Evolutionary conservation across 2,888 invertebrate species (phyloP).

Genomic region (Apotomis turbidana): DNA sequence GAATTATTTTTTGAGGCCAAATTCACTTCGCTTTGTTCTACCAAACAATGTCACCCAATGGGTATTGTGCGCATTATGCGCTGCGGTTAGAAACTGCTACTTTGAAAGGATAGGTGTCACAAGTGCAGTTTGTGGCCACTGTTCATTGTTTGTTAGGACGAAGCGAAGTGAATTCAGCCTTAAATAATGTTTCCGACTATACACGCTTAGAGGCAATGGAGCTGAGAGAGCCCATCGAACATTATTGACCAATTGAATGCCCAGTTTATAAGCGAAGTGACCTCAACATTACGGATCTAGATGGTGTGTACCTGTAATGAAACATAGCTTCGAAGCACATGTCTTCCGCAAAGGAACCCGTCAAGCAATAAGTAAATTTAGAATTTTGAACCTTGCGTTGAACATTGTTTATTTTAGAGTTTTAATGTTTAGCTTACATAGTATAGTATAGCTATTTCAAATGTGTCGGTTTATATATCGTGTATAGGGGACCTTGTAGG

Average conservation of each 20-base stretch:
- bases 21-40: no score
- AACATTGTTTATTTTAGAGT: constrained; percentile 55
- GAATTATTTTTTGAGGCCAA: no score
- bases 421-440: constrained; percentile 59
- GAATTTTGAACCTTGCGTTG: constrained; percentile 52
- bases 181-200: no score
- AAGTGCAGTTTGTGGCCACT: no score
- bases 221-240: background rate
- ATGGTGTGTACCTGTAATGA: constrained; percentile 29
- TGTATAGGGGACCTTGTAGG: constrained; percentile 58
- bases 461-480: constrained; percentile 45
- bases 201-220: background rate
- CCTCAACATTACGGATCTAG: constrained; percentile 14
- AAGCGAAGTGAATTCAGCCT: no score
- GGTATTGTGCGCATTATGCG: no score
- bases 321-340: constrained; percentile 48
- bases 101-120: no score
- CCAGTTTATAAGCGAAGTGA: background rate
- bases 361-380: constrained; percentile 70
- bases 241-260: background rate
- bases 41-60: no score
- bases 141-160: no score
- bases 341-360: constrained; percentile 74
- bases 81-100: no score
- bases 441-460: constrained; percentile 45